Evolutionary conservation across 2,888 invertebrate genomes (phyloP).

Genomic region (Polydrusus pterygomalis): DNA sequence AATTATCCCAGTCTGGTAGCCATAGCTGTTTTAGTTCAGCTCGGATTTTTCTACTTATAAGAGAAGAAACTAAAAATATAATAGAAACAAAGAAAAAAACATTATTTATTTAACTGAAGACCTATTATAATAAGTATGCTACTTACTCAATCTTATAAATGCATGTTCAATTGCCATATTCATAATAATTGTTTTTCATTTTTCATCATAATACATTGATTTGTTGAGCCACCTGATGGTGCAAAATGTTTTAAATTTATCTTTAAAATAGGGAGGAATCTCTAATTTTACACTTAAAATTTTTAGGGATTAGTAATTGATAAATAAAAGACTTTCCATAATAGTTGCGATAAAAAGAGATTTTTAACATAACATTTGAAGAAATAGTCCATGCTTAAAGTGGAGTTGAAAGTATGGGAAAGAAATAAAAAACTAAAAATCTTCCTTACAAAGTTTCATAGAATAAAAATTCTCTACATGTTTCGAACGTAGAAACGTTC

Average conservation of each 20-base stretch:
- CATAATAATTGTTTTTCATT: slow-evolving; percentile 71
- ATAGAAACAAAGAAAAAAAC: neutral
- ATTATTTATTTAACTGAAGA: too few species aligned
- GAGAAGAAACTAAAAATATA: slow-evolving; percentile 75
- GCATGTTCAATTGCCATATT: slow-evolving; percentile 77
- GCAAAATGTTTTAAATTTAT: slow-evolving; percentile 76
- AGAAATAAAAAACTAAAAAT: too few species aligned
- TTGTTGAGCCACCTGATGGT: slow-evolving; percentile 70
- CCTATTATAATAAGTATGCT: slow-evolving; percentile 60
- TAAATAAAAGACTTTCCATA: too few species aligned
- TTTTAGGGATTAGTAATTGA: slow-evolving; percentile 85
- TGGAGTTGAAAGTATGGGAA: too few species aligned
- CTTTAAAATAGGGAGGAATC: slow-evolving; percentile 79
- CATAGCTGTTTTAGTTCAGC: slow-evolving; percentile 84
- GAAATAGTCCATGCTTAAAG: too few species aligned
- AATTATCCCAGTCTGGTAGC: too few species aligned
- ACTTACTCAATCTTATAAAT: slow-evolving; percentile 74
- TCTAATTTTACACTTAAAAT: slow-evolving; percentile 84
- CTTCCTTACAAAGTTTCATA: too few species aligned
- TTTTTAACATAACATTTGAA: too few species aligned
- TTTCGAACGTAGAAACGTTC: too few species aligned
- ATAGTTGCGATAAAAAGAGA: too few species aligned
- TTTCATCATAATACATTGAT: slow-evolving; percentile 67
- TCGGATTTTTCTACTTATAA: slow-evolving; percentile 81
- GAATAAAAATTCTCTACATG: too few species aligned